These are phyloP conservation scores for Cryptus armator DNA, from an alignment of 2,888 invertebrate species.

Conservation along the genomic window DNA sequence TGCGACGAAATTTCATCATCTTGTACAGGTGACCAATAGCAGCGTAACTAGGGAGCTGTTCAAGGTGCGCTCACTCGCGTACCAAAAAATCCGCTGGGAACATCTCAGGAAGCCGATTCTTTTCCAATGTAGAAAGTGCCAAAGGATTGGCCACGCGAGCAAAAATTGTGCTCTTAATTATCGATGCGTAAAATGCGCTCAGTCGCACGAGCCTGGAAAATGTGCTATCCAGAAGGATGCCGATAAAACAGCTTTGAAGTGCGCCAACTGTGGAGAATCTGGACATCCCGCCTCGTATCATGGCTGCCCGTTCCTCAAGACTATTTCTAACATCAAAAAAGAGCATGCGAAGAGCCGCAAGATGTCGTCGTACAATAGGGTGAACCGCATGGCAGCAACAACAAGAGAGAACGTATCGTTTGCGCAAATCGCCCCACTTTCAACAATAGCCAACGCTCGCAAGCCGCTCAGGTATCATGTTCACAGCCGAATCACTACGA, in stretches of 20 bases:
- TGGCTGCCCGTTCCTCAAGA: conserved; percentile 33
- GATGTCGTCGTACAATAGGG: neutral
- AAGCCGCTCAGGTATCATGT: neutral
- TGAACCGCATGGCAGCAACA: neutral
- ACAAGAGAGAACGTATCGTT: neutral
- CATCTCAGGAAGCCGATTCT: conserved; percentile 4
- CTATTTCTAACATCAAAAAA: neutral
- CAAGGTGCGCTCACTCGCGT: neutral
- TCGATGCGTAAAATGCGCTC: conserved; percentile 28
- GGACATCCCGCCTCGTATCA: conserved; percentile 48
- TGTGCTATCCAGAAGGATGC: neutral
- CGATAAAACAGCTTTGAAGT: conserved; percentile 9
- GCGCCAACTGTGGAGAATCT: conserved; percentile 34
- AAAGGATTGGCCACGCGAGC: conserved; percentile 16
- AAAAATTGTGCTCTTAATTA: neutral
- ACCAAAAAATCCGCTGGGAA: conserved; percentile 26
- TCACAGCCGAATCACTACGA: neutral
- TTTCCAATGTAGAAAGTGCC: conserved; percentile 23
- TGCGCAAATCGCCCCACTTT: neutral
- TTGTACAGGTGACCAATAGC: too few species aligned
- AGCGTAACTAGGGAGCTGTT: neutral
- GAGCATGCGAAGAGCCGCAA: conserved; percentile 6
- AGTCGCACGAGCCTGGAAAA: conserved; percentile 23
- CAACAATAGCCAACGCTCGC: neutral
- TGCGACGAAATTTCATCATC: too few species aligned